Conservation (phyloP, 2,888 invertebrate genomes). For the Rosalia funebris region DNA sequence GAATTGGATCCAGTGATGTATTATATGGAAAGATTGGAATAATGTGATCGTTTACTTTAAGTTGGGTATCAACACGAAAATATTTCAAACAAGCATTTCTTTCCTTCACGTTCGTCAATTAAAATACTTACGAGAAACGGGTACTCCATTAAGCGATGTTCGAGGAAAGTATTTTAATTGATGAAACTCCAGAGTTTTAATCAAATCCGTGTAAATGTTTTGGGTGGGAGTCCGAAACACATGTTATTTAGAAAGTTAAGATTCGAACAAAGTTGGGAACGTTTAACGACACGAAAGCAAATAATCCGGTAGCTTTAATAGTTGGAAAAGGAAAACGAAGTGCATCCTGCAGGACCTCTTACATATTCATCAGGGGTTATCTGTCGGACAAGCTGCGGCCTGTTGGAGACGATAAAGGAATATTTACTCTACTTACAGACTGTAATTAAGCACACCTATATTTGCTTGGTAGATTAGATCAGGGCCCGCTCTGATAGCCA, state of each 20-base stretch:
- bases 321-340: constrained; percentile 50
- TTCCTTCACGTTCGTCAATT: neutral
- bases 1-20: too few relatives aligned
- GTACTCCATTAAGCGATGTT: too few relatives aligned
- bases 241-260: constrained; percentile 22
- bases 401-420: constrained; percentile 62
- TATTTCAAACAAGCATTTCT: too few relatives aligned
- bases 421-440: constrained; percentile 64
- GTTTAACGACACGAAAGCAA: constrained; percentile 44
- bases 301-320: constrained; percentile 54
- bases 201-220: constrained; percentile 14
- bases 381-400: constrained; percentile 61
- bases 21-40: too few relatives aligned
- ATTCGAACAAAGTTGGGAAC: constrained; percentile 21
- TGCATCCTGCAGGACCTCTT: constrained; percentile 56
- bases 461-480: constrained; percentile 64
- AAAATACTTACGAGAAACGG: neutral
- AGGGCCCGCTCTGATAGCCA: constrained; percentile 59
- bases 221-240: constrained; percentile 13
- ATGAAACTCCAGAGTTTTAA: neutral
- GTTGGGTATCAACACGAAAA: too few relatives aligned
- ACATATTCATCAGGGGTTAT: constrained; percentile 63
- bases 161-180: neutral
- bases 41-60: too few relatives aligned
- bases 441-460: constrained; percentile 65